Conservation (phyloP, 2,888 invertebrate genomes). For the Pterostichus niger region DNA sequence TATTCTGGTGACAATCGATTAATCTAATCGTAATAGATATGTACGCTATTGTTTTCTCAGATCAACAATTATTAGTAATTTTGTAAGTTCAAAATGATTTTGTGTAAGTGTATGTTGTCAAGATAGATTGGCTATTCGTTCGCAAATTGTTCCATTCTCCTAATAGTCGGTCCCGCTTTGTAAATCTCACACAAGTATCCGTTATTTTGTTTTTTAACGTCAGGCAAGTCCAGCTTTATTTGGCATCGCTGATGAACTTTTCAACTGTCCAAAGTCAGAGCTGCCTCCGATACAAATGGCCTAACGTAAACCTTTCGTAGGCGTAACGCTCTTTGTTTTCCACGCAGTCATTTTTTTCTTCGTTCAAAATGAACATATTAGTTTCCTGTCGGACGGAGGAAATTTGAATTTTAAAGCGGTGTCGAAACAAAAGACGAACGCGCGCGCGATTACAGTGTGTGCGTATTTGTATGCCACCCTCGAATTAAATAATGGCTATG, state of each 20-base stretch:
- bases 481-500: background rate
- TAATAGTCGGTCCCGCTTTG: background rate
- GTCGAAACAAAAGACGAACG: slow-evolving; percentile 60
- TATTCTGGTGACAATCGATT: slow-evolving; percentile 4
- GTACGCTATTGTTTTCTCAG: background rate
- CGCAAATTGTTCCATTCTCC: slow-evolving; percentile 18
- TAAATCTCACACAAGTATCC: slow-evolving; percentile 33
- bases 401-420: slow-evolving; percentile 64
- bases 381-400: slow-evolving; percentile 54
- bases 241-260: slow-evolving; percentile 60
- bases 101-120: slow-evolving; percentile 2
- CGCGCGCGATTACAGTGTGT: slow-evolving; percentile 10
- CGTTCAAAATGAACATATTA: slow-evolving; percentile 64
- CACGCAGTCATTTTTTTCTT: slow-evolving; percentile 63
- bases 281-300: slow-evolving; percentile 45
- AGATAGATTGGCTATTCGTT: background rate
- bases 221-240: slow-evolving; percentile 34
- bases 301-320: slow-evolving; percentile 46
- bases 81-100: background rate
- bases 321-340: slow-evolving; percentile 63
- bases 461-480: slow-evolving; percentile 1
- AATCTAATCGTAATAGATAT: slow-evolving; percentile 24
- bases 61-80: background rate
- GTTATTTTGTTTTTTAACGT: slow-evolving; percentile 53
- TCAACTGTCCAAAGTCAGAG: slow-evolving; percentile 55